Conservation (phyloP, 2,113 vertebrate species). For the Potamarius usumacintae region DNA sequence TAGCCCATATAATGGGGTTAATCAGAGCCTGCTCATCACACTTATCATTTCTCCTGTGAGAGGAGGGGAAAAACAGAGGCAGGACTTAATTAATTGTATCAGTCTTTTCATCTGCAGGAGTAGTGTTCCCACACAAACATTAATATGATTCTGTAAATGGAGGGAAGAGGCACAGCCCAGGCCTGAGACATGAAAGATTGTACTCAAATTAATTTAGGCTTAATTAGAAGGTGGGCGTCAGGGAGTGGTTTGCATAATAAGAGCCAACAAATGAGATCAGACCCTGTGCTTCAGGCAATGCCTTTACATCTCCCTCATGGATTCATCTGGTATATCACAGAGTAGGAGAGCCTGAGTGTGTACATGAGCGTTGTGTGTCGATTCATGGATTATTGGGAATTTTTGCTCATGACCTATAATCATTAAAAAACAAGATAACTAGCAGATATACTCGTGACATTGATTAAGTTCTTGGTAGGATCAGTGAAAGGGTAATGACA, state of each 20-base stretch:
- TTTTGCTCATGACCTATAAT: not conserved
- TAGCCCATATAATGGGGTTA: conserved; percentile 86
- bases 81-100: conserved; percentile 90
- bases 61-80: conserved; percentile 76
- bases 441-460: not conserved
- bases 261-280: conserved; percentile 79
- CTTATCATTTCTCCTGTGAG: conserved; percentile 83
- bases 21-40: conserved; percentile 86
- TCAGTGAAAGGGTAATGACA: not conserved
- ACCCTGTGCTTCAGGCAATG: conserved; percentile 61
- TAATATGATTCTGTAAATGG: conserved; percentile 93
- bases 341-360: conserved; percentile 47
- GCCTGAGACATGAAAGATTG: conserved; percentile 91
- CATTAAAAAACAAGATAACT: not conserved
- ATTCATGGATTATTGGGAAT: not conserved
- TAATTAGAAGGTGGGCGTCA: conserved; percentile 84
- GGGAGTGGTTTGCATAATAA: conserved; percentile 84
- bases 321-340: conserved; percentile 41
- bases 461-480: not conserved
- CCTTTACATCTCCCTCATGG: conserved; percentile 47
- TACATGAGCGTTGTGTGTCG: not conserved
- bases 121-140: conserved; percentile 79
- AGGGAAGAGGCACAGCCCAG: conserved; percentile 86
- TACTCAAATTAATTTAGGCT: conserved; percentile 87
- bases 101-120: conserved; percentile 80